Evolutionary conservation across 1,140 invertebrate species (phyloP), one percentile per base, ranked within the genome.

Genomic region (Nautilus pompilius): DNA sequence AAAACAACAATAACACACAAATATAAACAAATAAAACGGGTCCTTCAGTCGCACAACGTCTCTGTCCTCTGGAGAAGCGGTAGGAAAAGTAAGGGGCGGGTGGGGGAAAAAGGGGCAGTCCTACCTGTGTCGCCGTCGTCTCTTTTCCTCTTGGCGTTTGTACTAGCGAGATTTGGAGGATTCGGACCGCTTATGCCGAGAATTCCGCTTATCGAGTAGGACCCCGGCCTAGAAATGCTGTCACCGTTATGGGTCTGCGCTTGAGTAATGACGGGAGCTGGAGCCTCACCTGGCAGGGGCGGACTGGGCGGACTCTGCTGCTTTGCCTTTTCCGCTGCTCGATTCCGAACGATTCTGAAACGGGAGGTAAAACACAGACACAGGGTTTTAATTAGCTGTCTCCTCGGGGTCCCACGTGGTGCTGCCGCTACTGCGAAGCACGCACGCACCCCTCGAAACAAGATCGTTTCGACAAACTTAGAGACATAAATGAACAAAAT

Each of bases 271-370:
- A 45, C 28, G 3, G 65, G 58, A 51, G 56, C 55, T 28, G 61
- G 49, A 15, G 59, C 61, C 33, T 66, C 61, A 34, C 58, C 54
- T 30, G 59, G 53, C 41, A 62, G 48, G 3, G 65, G 56, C 1
- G 68, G 68, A 64, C 68, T 70, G 26, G 55, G 62, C n/a, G 58
- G 49, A 10, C 8, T 26, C 30, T 64, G 67, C 15, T 56, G 60
- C 58, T 66, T 66, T 1, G 68, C 68, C 60, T 63, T 69, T n/a
- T 75, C 73, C 20, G 73, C 70, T n/a, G 71, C 71, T 46, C 68
- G 64, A 56, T 75, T 75, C 36, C 73, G 64, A 20, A 75, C 73
- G 65, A 75, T 75, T 63, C 73, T 75, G 32, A 41, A 68, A 70
- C 22, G 51, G 26, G 13, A 13, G 36, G n/a, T 15, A 41, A 41